Base-by-base conservation (phyloP, 2,113 vertebrate genomes). In the Tragelaphus strepsiceros region DNA sequence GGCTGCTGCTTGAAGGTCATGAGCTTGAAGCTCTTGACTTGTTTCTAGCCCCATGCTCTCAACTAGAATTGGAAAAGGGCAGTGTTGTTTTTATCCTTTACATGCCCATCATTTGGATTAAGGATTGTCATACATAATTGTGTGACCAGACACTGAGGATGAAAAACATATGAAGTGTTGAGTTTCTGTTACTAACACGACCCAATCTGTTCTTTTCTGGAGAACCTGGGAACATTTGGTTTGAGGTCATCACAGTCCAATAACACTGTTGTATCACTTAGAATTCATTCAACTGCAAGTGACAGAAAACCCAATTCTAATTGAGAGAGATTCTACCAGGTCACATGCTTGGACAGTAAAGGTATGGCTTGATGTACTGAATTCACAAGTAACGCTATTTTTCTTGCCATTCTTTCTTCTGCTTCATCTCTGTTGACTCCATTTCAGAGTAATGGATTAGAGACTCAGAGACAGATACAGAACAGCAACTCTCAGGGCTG, bases 1-100 rank as follows among this genome's bases (percentile, higher is more conserved):
- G 95, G 96, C 97, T 86, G 94, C 97, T 91, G 83, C 89, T 94
- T 97, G 97, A 97, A 98, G 96, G 96, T 94, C 95, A 94, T 58
- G 71, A 78, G 83, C 86, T 94, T 22, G 91, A 94, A 94, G 94
- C 94, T 91, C 62, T 56, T 74, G 92, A 59, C 94, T 97, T 21
- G 82, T 87, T 85, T 54, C 84, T 58, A 90, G 64, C 51, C 30
- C 54, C 12, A 12, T 83, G 93, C 78, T 93, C 82, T 93, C 82
- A 83, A 61, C 86, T 62, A 30, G 80, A n/a, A 89, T 93, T 96
- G 91, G 96, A 90, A 97, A 98, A 98, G 96, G 95, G 82, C 95
- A 97, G 62, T 61, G 86, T 39, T 94, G 91, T 96, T 96, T 96
- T 90, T 95, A 67, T 84, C 61, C 54, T 89, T 64, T 83, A 95